Percentiles rank a stretch among this genome's conserved stretches.
Conservation (phyloP, 2,113 vertebrate species). For the Electrona antarctica region DNA sequence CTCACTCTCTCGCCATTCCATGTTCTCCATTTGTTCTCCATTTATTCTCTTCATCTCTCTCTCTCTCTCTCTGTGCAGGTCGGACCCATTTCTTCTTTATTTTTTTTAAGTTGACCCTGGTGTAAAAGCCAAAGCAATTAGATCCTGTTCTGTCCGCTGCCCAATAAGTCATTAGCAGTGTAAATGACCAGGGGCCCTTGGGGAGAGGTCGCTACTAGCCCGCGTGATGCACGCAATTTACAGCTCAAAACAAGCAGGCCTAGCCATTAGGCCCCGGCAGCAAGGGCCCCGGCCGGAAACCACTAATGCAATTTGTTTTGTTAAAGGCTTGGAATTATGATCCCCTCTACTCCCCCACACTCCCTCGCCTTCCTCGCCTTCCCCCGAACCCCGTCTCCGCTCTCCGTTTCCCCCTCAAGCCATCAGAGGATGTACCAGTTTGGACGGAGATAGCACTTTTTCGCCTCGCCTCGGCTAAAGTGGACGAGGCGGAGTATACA, state of each 20-base stretch:
- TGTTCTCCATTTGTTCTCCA: too few relatives aligned
- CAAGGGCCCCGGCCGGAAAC: conserved; percentile 5
- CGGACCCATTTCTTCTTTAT: too few relatives aligned
- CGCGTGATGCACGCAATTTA: conserved; percentile 54
- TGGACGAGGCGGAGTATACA: not conserved
- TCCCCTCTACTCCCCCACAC: conserved; percentile 21
- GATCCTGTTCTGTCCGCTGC: conserved; percentile 53
- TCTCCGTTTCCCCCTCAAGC: too few relatives aligned
- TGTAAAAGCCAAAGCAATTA: conserved; percentile 68
- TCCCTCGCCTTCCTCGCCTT: too few relatives aligned
- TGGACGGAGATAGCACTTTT: conserved; percentile 26
- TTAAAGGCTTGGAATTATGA: conserved; percentile 57
- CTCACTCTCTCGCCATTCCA: not conserved
- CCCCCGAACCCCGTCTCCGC: too few relatives aligned
- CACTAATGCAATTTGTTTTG: conserved; percentile 60
- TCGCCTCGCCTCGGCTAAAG: conserved; percentile 4
- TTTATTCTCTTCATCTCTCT: not conserved
- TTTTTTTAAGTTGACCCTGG: conserved; percentile 34
- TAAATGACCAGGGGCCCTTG: conserved; percentile 60
- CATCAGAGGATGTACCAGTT: not conserved
- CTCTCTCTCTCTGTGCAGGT: not conserved
- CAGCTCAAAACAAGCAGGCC: conserved; percentile 49
- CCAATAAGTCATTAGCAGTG: conserved; percentile 68
- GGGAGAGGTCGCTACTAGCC: conserved; percentile 18
- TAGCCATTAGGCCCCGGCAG: conserved; percentile 38